These are phyloP conservation scores for Xylocopa sonorina DNA, from an alignment of 1,140 invertebrate species.

Conservation along the genomic window DNA sequence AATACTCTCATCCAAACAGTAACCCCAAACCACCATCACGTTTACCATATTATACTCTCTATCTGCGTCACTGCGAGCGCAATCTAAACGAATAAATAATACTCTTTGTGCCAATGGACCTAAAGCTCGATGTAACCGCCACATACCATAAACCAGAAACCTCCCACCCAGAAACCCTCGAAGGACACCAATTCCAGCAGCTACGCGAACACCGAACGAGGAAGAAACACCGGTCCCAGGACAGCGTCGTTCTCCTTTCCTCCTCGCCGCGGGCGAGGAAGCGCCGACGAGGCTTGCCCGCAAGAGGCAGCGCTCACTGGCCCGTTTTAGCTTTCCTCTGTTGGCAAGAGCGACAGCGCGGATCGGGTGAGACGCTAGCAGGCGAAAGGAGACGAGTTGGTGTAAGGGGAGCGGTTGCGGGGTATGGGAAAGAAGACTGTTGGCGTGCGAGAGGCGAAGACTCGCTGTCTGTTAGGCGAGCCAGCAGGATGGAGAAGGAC, in stretches of 20 bases:
- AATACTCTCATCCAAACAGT: too few relatives aligned
- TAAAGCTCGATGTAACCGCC: not conserved
- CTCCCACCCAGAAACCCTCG: not conserved
- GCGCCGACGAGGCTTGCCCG: slow-evolving; percentile 3
- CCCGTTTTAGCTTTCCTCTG: slow-evolving; percentile 68
- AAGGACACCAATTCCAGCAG: not conserved
- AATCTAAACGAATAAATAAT: too few relatives aligned
- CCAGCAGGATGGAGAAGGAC: slow-evolving; percentile 26
- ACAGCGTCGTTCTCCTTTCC: slow-evolving; percentile 17
- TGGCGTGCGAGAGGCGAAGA: slow-evolving; percentile 11
- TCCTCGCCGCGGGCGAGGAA: slow-evolving; percentile 40
- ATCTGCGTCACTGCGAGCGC: too few relatives aligned
- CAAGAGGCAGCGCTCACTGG: slow-evolving; percentile 56
- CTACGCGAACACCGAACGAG: not conserved
- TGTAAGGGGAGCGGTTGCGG: slow-evolving; percentile 39
- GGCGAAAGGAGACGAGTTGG: slow-evolving; percentile 55
- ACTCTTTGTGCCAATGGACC: too few relatives aligned
- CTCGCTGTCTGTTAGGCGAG: slow-evolving; percentile 38
- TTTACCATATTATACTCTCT: too few relatives aligned
- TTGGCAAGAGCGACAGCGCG: slow-evolving; percentile 42
- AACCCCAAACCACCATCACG: too few relatives aligned
- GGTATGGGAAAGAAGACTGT: too few relatives aligned
- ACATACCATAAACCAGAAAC: not conserved
- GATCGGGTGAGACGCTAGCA: slow-evolving; percentile 19
- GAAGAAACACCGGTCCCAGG: slow-evolving; percentile 8